These are phyloP conservation scores for Lepidocyrtinus sp. DNA, from an alignment of 2,888 invertebrate genomes.

Conservation along the genomic window DNA sequence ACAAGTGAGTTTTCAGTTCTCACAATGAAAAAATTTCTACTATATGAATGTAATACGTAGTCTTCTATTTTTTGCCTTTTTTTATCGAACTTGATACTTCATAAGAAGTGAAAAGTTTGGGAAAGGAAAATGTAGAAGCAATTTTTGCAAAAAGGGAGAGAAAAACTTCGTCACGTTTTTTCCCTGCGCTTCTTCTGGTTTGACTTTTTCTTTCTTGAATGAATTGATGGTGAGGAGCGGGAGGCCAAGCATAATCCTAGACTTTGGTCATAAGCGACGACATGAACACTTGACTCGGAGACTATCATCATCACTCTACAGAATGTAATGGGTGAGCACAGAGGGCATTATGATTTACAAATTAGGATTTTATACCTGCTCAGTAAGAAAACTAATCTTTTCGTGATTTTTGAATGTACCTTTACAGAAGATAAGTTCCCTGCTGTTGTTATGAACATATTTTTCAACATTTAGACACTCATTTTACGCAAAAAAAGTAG, in stretches of 20 bases:
- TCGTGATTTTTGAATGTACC: not conserved
- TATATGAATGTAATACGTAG: too few relatives aligned
- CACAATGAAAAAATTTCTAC: too few relatives aligned
- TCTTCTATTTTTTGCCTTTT: too few relatives aligned
- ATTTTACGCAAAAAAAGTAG: slow-evolving; percentile 11
- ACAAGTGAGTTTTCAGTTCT: too few relatives aligned
- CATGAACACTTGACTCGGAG: not conserved
- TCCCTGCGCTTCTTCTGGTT: not conserved
- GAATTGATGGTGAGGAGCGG: not conserved
- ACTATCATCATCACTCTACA: not conserved
- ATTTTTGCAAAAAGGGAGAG: slow-evolving; percentile 25
- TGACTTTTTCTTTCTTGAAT: slow-evolving; percentile 2
- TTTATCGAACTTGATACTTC: too few relatives aligned
- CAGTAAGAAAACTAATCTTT: not conserved
- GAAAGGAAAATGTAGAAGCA: not conserved
- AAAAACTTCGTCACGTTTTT: slow-evolving; percentile 52
- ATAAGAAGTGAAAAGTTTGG: too few relatives aligned
- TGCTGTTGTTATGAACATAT: slow-evolving; percentile 38
- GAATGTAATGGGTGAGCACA: not conserved
- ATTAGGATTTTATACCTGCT: not conserved
- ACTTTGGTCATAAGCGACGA: not conserved
- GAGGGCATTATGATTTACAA: slow-evolving; percentile 14
- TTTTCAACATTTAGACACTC: slow-evolving; percentile 26
- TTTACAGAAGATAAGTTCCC: slow-evolving; percentile 22
- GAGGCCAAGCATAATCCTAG: not conserved